A percentile compares a stretch with the other conserved stretches of the same genome.
phyloP scores from a whole-genome alignment of 2,797 vertebrate genomes.

The Gastrophryne carolinensis region DNA sequence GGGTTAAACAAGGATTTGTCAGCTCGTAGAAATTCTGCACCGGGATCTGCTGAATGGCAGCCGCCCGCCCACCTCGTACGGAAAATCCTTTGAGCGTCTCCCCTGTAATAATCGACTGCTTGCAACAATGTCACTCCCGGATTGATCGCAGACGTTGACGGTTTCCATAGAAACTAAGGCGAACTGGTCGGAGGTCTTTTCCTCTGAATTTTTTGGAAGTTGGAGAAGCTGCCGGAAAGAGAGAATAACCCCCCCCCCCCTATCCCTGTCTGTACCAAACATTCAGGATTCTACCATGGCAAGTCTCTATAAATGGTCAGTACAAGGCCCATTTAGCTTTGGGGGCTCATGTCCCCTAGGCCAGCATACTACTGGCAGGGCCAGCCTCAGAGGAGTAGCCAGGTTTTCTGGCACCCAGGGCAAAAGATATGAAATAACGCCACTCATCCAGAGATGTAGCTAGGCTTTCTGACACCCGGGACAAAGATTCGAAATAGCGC shows the following conservation, averaged over 20 bases:
- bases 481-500: too few species aligned
- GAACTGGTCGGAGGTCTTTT: not conserved
- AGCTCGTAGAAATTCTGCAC: not conserved
- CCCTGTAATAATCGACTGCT: not conserved
- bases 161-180: constrained; percentile 14
- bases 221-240: not conserved
- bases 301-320: too few species aligned
- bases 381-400: too few species aligned
- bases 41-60: not conserved
- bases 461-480: too few species aligned
- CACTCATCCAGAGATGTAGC: too few species aligned
- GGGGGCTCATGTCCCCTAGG: too few species aligned
- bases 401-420: too few species aligned
- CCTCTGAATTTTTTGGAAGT: not conserved
- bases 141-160: not conserved
- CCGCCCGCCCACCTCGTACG: not conserved
- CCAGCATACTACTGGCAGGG: too few species aligned
- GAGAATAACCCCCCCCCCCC: not conserved
- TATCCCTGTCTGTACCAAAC: too few species aligned
- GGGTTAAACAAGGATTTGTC: not conserved
- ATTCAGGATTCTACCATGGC: too few species aligned
- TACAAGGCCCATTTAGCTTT: too few species aligned
- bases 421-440: too few species aligned
- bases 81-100: not conserved
- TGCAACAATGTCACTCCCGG: not conserved